A percentile compares a stretch with the other conserved stretches of the same genome.
Conservation (phyloP, 2,888 invertebrate genomes). For the Drosophila ezoana region DNA sequence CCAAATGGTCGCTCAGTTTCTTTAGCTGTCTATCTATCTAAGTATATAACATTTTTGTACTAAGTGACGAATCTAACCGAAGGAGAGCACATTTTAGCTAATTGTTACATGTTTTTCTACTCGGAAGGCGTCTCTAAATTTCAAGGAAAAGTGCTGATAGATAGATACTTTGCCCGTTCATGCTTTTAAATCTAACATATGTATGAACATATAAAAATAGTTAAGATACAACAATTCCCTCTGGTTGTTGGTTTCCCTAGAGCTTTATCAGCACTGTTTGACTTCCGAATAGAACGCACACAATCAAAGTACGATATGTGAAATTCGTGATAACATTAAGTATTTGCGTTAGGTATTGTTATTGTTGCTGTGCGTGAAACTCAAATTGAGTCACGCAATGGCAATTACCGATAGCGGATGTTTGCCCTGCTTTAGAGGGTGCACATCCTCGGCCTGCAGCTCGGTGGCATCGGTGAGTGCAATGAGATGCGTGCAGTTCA, state of each 20-base stretch:
- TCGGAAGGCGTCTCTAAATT: too few relatives aligned
- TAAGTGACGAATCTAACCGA: too few relatives aligned
- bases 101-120: too few relatives aligned
- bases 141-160: too few relatives aligned
- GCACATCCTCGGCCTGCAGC: constrained; percentile 38
- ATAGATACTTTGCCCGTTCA: too few relatives aligned
- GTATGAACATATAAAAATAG: too few relatives aligned
- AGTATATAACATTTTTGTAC: too few relatives aligned
- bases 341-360: constrained; percentile 24
- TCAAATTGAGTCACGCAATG: constrained; percentile 15
- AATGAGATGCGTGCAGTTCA: constrained; percentile 59
- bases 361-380: background rate
- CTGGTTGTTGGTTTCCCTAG: background rate
- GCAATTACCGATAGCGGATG: constrained; percentile 75
- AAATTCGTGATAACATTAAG: constrained; percentile 30
- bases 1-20: too few relatives aligned
- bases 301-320: constrained; percentile 45
- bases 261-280: constrained; percentile 23
- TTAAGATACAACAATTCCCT: background rate
- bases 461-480: constrained; percentile 17
- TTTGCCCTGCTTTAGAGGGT: constrained; percentile 48
- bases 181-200: too few relatives aligned
- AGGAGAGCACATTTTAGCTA: too few relatives aligned
- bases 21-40: too few relatives aligned
- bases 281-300: constrained; percentile 24